Evolutionary conservation across 2,888 invertebrate species (phyloP), one percentile per base, ranked within the genome.

Genomic region (Podotricha telesiphe): DNA sequence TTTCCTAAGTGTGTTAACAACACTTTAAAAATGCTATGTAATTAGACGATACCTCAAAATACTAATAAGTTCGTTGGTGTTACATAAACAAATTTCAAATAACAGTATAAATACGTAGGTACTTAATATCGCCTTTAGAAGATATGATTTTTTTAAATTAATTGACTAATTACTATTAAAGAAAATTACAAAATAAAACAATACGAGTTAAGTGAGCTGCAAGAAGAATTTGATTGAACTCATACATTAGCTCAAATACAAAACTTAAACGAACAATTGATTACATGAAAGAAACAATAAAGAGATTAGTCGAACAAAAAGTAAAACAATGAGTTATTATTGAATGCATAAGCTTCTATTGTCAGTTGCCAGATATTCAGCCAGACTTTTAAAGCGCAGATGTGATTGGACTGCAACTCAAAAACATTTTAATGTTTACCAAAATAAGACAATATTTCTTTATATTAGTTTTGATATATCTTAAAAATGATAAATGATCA

Each of bases 321-420:
- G 86, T 87, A 86, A 88, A 91, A 92, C 92, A 92, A 92, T 91
- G 91, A 92, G 82, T 89, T 91, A 92, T 93, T 91, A 91, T 91
- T 88, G 86, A 82, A 81, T 78, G 81, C 84, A 89, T 88, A 88
- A 84, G 83, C 85, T 86, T 79, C 87, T 86, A 90, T 90, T 88
- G 89, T 89, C 85, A 82, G 80, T 75, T 79, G 82, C 81, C 76
- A 81, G 86, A 86, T 84, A 58, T 82, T 79, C 79, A 82, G 77
- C 77, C 82, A 81, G 48, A 42, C 58, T 47, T 55, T 65, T 66
- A 15, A 55, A 66, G 51, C 55, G 63, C 55, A 65, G 59, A 70
- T 61, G 56, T 66, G 63, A 64, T 50, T 55, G 34, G 19, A 65
- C 11, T n/a, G 64, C 47, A 10, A 13, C 13, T 53, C 28, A 7